A percentile compares a stretch with the other conserved stretches of the same genome.
Conservation (phyloP, 2,888 invertebrate species). For the Chironomus riparius region DNA sequence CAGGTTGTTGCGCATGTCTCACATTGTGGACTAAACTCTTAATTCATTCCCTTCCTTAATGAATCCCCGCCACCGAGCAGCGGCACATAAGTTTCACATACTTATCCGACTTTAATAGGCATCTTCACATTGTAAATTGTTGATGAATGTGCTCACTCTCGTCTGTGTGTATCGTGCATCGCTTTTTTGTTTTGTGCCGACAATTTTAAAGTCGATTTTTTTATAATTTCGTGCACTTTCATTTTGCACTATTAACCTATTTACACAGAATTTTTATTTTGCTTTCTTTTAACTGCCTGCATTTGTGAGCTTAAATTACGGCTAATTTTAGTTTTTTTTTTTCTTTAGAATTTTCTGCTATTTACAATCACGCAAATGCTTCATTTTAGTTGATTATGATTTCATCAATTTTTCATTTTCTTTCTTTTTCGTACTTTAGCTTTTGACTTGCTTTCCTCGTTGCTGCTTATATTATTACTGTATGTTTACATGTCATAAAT, state of each 20-base stretch:
- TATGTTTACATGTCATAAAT: neutral
- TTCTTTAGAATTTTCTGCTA: neutral
- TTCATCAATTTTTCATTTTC: neutral
- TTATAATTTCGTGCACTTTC: neutral
- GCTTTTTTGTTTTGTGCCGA: neutral
- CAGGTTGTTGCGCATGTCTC: constrained; percentile 11
- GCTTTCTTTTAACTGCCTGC: too few species aligned
- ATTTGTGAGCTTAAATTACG: neutral
- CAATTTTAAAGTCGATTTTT: neutral
- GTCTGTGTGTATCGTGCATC: neutral
- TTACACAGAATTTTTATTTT: neutral
- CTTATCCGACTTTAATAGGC: too few species aligned
- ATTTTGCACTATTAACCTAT: constrained; percentile 18
- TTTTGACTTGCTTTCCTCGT: neutral
- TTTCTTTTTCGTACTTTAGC: neutral
- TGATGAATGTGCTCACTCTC: too few species aligned
- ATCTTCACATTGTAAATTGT: too few species aligned
- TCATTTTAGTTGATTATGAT: constrained; percentile 1
- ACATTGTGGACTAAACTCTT: neutral
- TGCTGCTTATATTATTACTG: too few species aligned
- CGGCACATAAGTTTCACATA: neutral
- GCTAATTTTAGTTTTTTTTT: neutral
- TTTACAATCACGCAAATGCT: constrained; percentile 7
- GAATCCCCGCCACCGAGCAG: too few species aligned
- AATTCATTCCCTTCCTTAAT: too few species aligned